Evolutionary conservation across 2,888 invertebrate genomes (phyloP), one percentile per base, ranked within the genome.

Genomic region (Epiblema foenella): DNA sequence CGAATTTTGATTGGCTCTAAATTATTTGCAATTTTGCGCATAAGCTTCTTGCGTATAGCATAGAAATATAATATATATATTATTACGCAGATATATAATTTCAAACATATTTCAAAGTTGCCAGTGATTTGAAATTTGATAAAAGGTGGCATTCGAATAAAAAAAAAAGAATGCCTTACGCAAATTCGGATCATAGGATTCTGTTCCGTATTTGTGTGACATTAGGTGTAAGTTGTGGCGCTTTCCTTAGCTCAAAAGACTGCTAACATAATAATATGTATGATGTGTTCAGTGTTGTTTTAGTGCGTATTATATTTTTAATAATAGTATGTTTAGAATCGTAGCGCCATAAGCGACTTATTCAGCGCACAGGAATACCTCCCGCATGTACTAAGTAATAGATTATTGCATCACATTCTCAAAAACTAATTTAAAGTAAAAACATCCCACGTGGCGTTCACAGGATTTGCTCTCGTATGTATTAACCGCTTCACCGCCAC

Each of bases 11-110:
- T 33, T 56, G 33, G 42, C 29, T 62, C 20, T 52, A 52, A 49
- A 57, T 17, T 59, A 0, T 20, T 51, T 10, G 12, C 37, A 49
- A 7, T 11, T 20, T 46, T 57, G 20, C n/a, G 49, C 57, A 58
- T 12, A 66, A 66, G 67, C 49, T 51, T 15, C 42, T 42, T 49
- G 60, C 17, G n/a, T 56, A 56, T n/a, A 29, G 29, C 56, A n/a
- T 56, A 56, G 0, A 18, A 17, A 37, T 54, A 54, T 52, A 18
- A 11, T 24, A 24, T 10, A 24, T 15, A 20, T 24, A 17, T 42
- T 15, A 42, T 24, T 46, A 29, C 29, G 29, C 29, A 54, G 24
- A 54, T 12, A 24, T 20, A 7, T 12, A 12, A 2, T 24, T 12
- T 52, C 12, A 24, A 33, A 33, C 24, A 52, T 52, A 12, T 52